phyloP scores from a whole-genome alignment of 2,797 vertebrate genomes.

The Salmo trutta region DNA sequence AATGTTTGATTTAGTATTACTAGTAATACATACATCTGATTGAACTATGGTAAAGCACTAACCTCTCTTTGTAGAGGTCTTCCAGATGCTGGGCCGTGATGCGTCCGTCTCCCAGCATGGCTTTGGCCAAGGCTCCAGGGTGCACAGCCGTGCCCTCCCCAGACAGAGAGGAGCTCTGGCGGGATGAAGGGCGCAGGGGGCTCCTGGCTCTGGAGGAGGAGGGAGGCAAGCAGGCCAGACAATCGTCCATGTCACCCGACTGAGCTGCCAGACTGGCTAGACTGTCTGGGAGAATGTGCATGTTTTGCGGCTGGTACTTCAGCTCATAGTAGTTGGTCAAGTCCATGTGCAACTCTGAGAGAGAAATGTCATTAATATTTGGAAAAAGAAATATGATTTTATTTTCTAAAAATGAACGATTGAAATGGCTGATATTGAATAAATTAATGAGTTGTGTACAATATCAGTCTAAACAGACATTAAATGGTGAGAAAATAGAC shows the following conservation, averaged over 20 bases:
- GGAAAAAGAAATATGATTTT: background rate
- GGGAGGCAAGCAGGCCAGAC: slow-evolving; percentile 51
- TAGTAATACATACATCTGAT: background rate
- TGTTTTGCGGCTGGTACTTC: slow-evolving; percentile 83
- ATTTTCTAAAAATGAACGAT: background rate
- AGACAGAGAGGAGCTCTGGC: slow-evolving; percentile 53
- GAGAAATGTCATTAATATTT: background rate
- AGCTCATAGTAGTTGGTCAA: slow-evolving; percentile 90
- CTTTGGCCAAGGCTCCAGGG: slow-evolving; percentile 66
- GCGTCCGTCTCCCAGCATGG: slow-evolving; percentile 76
- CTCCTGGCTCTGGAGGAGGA: slow-evolving; percentile 61
- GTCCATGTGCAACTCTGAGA: slow-evolving; percentile 89
- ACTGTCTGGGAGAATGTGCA: slow-evolving; percentile 55
- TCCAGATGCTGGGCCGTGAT: slow-evolving; percentile 82
- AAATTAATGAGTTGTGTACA: background rate
- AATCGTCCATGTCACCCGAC: slow-evolving; percentile 58
- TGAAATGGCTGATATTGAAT: background rate
- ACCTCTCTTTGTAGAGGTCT: slow-evolving; percentile 93
- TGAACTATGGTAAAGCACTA: slow-evolving; percentile 28
- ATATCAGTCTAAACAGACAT: background rate
- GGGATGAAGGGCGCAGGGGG: slow-evolving; percentile 56
- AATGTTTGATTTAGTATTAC: background rate
- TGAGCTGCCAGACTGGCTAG: slow-evolving; percentile 49
- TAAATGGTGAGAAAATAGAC: background rate
- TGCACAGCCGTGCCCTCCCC: slow-evolving; percentile 60